Base-by-base conservation (phyloP, 2,888 invertebrate genomes). In the Aspidapion aeneum region DNA sequence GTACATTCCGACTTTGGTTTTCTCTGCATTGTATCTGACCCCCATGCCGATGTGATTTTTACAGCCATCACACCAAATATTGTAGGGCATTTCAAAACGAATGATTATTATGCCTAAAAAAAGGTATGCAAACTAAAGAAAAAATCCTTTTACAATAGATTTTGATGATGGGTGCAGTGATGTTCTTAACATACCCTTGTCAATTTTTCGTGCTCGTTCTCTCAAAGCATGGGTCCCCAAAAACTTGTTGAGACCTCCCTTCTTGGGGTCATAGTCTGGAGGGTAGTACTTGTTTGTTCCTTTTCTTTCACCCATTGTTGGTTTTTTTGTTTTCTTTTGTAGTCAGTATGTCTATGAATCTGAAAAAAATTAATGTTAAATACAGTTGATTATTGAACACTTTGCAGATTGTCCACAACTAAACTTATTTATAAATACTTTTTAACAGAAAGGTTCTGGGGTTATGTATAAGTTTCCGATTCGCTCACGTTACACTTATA, bases 41-140 rank as follows among this genome's bases (percentile, higher is more conserved):
- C 99, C 98, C 98, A 98, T 99, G 22, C 98, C 99, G 62, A 99
- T 96, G 77, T 98, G 99, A 82, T 96, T 98, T 68, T 91, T 90
- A 78, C 99, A 99, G 60, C 98, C 98, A 50, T 95, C 94, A 73
- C 99, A 99, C 99, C 99, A 99, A 72, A 99, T 98, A 80, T 99
- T 99, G 77, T 96, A 99, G 0, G 99, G 99, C 98, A 99, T 97
- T 82, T 99, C 99, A 83, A 99, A 99, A 56, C 98, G 87, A 69
- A 97, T 96, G 68, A 96, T 93, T 20, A 97, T 87, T 72, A 99
- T 98, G 52, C 52, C 35, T 35, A 35, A 35, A 35, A 35, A n/a
- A n/a, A n/a, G n/a, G n/a, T n/a, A n/a, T n/a, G n/a, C n/a, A n/a
- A n/a, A n/a, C n/a, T n/a, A n/a, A n/a, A n/a, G n/a, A n/a, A n/a